Conservation (phyloP, 2,797 vertebrate genomes). For the Esox lucius region DNA sequence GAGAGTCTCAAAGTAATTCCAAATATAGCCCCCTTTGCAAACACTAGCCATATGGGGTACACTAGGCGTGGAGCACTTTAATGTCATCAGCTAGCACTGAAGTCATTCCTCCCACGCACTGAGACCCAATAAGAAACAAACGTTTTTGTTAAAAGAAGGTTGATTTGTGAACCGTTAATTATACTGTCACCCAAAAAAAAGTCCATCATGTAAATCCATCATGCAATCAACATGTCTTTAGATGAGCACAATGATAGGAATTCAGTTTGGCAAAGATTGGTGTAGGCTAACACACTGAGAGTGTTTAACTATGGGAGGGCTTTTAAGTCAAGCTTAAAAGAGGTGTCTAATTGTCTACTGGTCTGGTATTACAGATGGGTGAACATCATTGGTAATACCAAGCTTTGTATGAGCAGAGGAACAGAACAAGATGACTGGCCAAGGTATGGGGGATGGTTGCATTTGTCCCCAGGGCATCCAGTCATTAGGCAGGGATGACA, state of each 20-base stretch:
- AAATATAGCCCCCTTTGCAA: constrained; percentile 64
- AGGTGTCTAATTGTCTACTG: not conserved
- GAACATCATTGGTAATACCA: not conserved
- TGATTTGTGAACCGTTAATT: no score
- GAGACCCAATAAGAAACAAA: constrained; percentile 37
- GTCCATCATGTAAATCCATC: no score
- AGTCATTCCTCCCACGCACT: constrained; percentile 40
- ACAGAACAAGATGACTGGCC: not conserved
- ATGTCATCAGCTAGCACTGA: constrained; percentile 56
- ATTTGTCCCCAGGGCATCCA: constrained; percentile 6
- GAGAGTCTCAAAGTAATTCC: constrained; percentile 52
- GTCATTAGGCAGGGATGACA: constrained; percentile 8
- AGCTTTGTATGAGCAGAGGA: no score
- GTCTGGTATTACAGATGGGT: not conserved
- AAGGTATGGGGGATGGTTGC: not conserved
- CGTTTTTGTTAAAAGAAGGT: constrained; percentile 29
- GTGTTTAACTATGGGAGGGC: no score
- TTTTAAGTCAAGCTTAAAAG: not conserved
- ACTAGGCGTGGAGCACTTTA: constrained; percentile 47
- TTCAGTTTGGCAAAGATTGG: not conserved
- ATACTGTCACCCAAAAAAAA: no score
- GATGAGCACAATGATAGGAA: no score
- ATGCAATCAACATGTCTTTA: no score
- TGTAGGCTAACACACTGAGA: no score
- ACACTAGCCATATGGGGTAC: constrained; percentile 33